Evolutionary conservation across 2,888 invertebrate genomes (phyloP), one percentile per base, ranked within the genome.

Genomic region (Lepidocyrtoides sp.): DNA sequence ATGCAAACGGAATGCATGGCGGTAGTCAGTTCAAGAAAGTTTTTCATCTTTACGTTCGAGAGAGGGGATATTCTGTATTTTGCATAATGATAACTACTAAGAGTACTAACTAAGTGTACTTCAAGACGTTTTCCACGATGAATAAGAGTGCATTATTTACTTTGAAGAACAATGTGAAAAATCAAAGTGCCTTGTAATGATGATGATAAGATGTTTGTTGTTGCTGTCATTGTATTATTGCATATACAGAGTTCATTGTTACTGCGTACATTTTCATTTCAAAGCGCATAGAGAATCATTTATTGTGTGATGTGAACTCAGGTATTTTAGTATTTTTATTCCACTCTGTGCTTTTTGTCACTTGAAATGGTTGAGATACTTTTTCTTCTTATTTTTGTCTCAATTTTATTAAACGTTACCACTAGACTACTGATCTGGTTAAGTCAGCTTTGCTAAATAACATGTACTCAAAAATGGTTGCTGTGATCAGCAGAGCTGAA

Each of bases 401-500:
- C 51, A 36, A 23, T 44, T 44, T 23, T n/a, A n/a, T n/a, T 79
- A 63, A 69, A 23, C 57, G 41, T 66, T 87, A 51, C 44, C 51
- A 48, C 5, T 57, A 66, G 51, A 20, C 48, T 32, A 89, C 88
- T 89, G 88, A 81, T 89, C 88, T 89, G 81, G 82, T 89, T 89
- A 54, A 69, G 82, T 89, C 88, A 81, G 23, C 60, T 44, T n/a
- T n/a, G n/a, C n/a, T n/a, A n/a, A n/a, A n/a, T n/a, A 32, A 66
- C 10, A 17, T 48, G 77, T 41, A 48, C 32, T 79, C 54, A 51
- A 26, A 60, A 79, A 44, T 79, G 54, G 69, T 75, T 79, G 79
- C 51, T 79, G 88, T 89, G 88, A 89, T 81, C 88, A 82, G 81
- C 29, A 81, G 88, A 89, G 81, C 88, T 89, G 88, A 89, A 89